These are phyloP conservation scores for Odobenus rosmarus DNA, from an alignment of 2,113 vertebrate genomes.

Conservation along the genomic window DNA sequence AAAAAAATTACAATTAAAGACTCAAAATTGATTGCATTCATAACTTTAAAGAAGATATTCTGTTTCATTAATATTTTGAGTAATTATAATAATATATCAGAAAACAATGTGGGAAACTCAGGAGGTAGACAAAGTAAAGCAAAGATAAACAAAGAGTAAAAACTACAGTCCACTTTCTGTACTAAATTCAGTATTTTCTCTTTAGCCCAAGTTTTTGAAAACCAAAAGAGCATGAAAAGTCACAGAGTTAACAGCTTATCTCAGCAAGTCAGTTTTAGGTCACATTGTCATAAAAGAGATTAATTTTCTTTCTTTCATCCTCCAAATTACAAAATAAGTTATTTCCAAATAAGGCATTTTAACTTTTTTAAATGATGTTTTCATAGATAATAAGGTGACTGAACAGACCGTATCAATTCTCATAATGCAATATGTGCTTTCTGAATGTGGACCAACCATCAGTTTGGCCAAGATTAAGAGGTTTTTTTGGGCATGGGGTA, in stretches of 20 bases:
- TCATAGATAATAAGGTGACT: not conserved
- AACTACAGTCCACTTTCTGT: slow-evolving; percentile 35
- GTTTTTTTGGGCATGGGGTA: not conserved
- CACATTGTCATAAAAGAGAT: slow-evolving; percentile 43
- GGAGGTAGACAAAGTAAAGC: slow-evolving; percentile 69
- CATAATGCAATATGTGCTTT: not conserved
- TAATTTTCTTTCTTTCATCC: slow-evolving; percentile 21
- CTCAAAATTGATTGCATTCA: slow-evolving; percentile 90
- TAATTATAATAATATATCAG: slow-evolving; percentile 83
- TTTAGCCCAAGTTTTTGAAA: slow-evolving; percentile 31
- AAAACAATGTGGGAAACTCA: slow-evolving; percentile 82
- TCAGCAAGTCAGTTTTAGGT: slow-evolving; percentile 62
- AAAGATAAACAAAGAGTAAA: slow-evolving; percentile 56
- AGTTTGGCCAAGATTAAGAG: not conserved
- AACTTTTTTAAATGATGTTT: slow-evolving; percentile 42
- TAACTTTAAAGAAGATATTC: slow-evolving; percentile 88
- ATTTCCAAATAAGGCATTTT: slow-evolving; percentile 29
- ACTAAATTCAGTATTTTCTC: slow-evolving; percentile 25
- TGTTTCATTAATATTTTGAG: slow-evolving; percentile 88
- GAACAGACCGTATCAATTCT: not conserved
- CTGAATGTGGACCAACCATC: not conserved
- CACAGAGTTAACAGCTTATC: not conserved
- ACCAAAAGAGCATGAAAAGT: not conserved
- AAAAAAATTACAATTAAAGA: slow-evolving; percentile 92
- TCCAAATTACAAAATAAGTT: slow-evolving; percentile 59